phyloP scores from a whole-genome alignment of 2,888 invertebrate genomes.

The Aelia acuminata region DNA sequence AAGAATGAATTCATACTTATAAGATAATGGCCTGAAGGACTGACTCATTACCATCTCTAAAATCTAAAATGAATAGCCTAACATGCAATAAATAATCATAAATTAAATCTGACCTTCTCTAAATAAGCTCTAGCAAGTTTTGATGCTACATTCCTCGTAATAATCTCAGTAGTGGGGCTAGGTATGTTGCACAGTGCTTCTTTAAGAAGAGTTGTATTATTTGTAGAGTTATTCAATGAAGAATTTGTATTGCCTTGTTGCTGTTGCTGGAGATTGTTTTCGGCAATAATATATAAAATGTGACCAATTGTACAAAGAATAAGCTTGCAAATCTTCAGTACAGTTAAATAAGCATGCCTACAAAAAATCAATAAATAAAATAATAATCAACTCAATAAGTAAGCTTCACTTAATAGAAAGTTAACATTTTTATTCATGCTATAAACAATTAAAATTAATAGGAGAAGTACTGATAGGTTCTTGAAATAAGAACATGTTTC shows the following conservation, averaged over 20 bases:
- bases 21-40: not conserved
- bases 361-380: conserved; percentile 56
- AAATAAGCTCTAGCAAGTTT: conserved; percentile 87
- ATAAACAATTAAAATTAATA: not conserved
- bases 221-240: conserved; percentile 66
- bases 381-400: not conserved
- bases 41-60: not conserved
- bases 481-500: not conserved
- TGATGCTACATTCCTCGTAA: conserved; percentile 85
- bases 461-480: not conserved
- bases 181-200: conserved; percentile 89
- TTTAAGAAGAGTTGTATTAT: conserved; percentile 73
- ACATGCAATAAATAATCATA: conserved; percentile 37
- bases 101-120: conserved; percentile 75
- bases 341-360: conserved; percentile 88
- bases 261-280: conserved; percentile 68
- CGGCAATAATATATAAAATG: conserved; percentile 70
- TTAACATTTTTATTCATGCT: not conserved
- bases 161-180: conserved; percentile 86
- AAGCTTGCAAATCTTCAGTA: conserved; percentile 90
- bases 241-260: conserved; percentile 57
- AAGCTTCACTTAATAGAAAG: not conserved
- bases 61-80: not conserved
- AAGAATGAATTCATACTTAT: not conserved
- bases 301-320: conserved; percentile 84